phyloP scores from a whole-genome alignment of 2,888 invertebrate genomes.

The Lapara coniferarum region DNA sequence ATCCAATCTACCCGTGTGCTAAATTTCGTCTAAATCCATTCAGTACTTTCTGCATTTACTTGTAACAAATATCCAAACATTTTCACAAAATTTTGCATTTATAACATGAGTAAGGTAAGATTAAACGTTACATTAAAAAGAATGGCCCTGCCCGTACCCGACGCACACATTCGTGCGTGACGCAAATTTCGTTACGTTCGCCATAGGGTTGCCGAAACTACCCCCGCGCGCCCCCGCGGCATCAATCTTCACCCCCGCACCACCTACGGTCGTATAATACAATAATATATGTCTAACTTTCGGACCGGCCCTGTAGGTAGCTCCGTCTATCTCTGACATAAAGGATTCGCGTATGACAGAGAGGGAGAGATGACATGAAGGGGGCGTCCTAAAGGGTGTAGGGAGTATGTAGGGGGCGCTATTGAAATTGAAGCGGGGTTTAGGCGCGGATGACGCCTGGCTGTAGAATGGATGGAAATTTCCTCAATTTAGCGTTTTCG shows the following conservation, averaged over 20 bases:
- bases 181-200: slow-evolving; percentile 78
- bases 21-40: too few species aligned
- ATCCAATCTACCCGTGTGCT: too few species aligned
- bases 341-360: slow-evolving; percentile 45
- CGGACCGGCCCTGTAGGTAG: slow-evolving; percentile 82
- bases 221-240: slow-evolving; percentile 66
- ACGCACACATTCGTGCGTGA: slow-evolving; percentile 71
- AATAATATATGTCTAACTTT: slow-evolving; percentile 84
- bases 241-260: slow-evolving; percentile 81
- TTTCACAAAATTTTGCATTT: too few species aligned
- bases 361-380: slow-evolving; percentile 57
- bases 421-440: slow-evolving; percentile 84
- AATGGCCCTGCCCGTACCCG: slow-evolving; percentile 27
- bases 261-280: slow-evolving; percentile 82
- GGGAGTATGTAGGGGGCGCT: slow-evolving; percentile 80
- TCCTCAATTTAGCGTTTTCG: slow-evolving; percentile 84
- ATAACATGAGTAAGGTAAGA: too few species aligned
- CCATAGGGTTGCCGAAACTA: slow-evolving; percentile 81
- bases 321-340: slow-evolving; percentile 51
- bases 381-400: slow-evolving; percentile 83
- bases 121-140: not conserved
- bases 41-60: too few species aligned
- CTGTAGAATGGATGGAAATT: slow-evolving; percentile 84
- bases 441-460: slow-evolving; percentile 84
- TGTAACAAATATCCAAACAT: too few species aligned